phyloP scores from a whole-genome alignment of 2,888 invertebrate genomes.

The Prenolepis imparis region DNA sequence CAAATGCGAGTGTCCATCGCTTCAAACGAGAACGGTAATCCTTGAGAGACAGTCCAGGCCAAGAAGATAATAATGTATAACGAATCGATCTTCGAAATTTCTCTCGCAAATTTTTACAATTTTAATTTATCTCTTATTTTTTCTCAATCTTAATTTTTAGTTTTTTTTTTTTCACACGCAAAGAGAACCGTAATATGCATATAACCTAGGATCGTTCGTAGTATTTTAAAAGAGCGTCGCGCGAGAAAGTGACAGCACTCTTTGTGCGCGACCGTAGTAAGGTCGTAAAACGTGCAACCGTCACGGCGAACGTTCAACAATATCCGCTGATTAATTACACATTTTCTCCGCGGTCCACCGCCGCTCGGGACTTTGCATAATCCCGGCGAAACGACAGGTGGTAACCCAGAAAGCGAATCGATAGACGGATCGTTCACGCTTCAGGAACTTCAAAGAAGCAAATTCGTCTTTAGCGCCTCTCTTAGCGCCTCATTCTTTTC shows the following conservation, averaged over 20 bases:
- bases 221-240: constrained; percentile 47
- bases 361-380: constrained; percentile 56
- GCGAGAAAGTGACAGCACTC: constrained; percentile 64
- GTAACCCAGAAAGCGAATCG: constrained; percentile 59
- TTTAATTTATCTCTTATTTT: neutral
- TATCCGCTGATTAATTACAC: constrained; percentile 61
- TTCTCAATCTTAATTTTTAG: neutral
- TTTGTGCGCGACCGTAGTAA: constrained; percentile 43
- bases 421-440: constrained; percentile 50
- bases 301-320: constrained; percentile 45
- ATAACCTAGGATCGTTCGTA: constrained; percentile 33
- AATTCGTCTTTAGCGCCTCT: constrained; percentile 37
- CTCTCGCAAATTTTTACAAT: neutral
- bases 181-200: constrained; percentile 33
- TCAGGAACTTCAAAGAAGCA: constrained; percentile 52
- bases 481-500: constrained; percentile 22
- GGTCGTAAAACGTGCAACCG: constrained; percentile 50
- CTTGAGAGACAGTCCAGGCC: neutral
- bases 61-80: neutral
- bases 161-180: neutral
- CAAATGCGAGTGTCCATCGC: constrained; percentile 31
- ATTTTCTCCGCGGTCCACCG: constrained; percentile 60
- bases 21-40: constrained; percentile 26
- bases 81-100: neutral
- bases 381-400: constrained; percentile 58